phyloP scores from a whole-genome alignment of 2,888 invertebrate species.

The Eupeodes luniger region DNA sequence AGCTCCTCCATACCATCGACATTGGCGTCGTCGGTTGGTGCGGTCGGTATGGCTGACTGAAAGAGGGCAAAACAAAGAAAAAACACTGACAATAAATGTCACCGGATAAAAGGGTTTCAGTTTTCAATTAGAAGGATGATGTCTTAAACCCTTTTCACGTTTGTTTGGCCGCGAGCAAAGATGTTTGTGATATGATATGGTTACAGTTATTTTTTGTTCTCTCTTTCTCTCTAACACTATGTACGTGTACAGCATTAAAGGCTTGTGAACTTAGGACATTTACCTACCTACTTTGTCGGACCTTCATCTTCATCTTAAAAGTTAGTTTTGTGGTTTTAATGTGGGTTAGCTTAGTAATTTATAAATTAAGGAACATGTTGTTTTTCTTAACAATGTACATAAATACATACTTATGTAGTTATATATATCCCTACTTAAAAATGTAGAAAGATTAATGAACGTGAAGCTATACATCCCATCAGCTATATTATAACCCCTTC shows the following conservation, averaged over 20 bases:
- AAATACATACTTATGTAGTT: too few relatives aligned
- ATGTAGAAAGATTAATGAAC: constrained; percentile 9
- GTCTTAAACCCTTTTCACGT: constrained; percentile 70
- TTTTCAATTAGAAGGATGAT: constrained; percentile 71
- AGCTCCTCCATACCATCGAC: not conserved
- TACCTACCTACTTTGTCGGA: constrained; percentile 5
- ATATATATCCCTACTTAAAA: not conserved
- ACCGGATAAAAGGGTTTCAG: constrained; percentile 74
- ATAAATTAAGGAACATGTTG: constrained; percentile 32
- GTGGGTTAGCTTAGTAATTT: constrained; percentile 11
- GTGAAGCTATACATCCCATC: not conserved
- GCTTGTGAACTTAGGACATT: constrained; percentile 37
- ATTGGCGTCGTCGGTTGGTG: too few relatives aligned
- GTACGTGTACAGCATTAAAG: constrained; percentile 7
- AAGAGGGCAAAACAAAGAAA: not conserved
- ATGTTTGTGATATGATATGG: constrained; percentile 28
- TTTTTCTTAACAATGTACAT: not conserved
- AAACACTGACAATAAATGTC: constrained; percentile 71
- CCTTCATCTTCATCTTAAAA: constrained; percentile 10
- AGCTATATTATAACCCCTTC: too few relatives aligned
- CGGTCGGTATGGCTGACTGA: not conserved
- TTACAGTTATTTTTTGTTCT: constrained; percentile 15
- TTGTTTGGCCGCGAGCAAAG: constrained; percentile 40
- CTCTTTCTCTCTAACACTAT: constrained; percentile 1
- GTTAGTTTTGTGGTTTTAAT: constrained; percentile 32